A percentile compares a stretch with the other conserved stretches of the same genome.
These are phyloP conservation scores for Chondrosia reniformis DNA, from an alignment of 37 sponge, comb jelly and placozoan genomes.

Conservation along the genomic window DNA sequence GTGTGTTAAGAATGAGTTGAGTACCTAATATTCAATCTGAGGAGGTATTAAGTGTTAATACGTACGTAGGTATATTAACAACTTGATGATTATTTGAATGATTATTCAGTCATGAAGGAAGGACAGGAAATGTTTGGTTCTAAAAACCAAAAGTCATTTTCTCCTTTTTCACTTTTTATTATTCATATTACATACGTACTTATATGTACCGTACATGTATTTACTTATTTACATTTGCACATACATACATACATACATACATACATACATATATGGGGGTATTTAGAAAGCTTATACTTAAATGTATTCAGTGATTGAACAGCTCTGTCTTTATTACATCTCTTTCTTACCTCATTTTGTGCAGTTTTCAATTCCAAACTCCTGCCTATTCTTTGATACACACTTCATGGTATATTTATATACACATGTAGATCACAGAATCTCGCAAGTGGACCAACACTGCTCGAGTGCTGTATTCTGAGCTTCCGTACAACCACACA, in stretches of 20 bases:
- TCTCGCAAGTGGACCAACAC: constrained; percentile 12
- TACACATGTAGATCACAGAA: not conserved
- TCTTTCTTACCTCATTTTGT: not conserved
- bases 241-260: not conserved
- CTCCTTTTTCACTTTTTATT: not conserved
- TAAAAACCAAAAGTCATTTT: no score
- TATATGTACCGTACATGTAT: not conserved
- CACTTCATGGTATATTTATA: not conserved
- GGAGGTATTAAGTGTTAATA: not conserved
- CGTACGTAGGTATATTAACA: no score
- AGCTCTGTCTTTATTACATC: not conserved
- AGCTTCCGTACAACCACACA: constrained; percentile 19
- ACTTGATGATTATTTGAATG: no score
- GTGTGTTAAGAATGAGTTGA: no score
- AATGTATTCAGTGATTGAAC: not conserved
- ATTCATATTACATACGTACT: not conserved
- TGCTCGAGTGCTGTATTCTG: constrained; percentile 3
- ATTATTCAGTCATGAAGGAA: no score
- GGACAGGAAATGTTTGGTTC: no score
- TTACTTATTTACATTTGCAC: not conserved
- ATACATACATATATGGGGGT: not conserved
- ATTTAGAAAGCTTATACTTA: not conserved
- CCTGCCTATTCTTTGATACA: no score
- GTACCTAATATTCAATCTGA: no score
- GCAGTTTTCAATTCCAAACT: not conserved